phyloP scores from a whole-genome alignment of 2,113 vertebrate species.

The Xiphorhynchus elegans region DNA sequence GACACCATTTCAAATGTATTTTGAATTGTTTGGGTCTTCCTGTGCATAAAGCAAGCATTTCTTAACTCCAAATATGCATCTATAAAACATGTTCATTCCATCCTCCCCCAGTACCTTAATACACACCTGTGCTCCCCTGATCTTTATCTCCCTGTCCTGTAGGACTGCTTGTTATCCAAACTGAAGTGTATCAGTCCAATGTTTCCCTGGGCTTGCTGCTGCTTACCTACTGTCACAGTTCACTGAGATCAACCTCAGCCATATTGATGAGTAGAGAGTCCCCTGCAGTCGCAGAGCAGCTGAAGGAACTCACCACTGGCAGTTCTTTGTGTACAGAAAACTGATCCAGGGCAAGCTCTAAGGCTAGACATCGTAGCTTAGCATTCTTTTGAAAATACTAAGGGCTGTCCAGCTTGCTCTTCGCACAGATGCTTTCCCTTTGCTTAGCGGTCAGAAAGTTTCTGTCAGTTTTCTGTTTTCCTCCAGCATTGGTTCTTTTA shows the following conservation, averaged over 20 bases:
- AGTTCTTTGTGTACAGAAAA: background rate
- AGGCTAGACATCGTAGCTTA: background rate
- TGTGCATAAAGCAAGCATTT: background rate
- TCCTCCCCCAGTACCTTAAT: background rate
- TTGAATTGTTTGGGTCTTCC: background rate
- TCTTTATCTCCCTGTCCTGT: background rate
- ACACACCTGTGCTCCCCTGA: background rate
- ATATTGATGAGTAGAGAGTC: background rate
- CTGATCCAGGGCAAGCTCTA: background rate
- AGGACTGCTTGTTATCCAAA: background rate
- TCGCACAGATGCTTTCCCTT: background rate
- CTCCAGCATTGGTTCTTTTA: background rate
- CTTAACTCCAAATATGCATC: background rate
- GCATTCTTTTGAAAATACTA: background rate
- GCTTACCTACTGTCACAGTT: background rate
- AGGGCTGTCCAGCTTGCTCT: background rate
- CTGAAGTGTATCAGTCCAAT: background rate
- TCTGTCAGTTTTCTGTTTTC: background rate
- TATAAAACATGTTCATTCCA: accelerated
- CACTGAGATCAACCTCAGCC: accelerated
- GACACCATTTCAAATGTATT: background rate
- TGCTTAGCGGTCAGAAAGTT: background rate
- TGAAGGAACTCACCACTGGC: background rate
- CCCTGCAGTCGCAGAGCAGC: background rate
- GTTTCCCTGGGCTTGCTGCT: background rate